Conservation (phyloP, 2,888 invertebrate genomes). For the Campaea margaritaria region DNA sequence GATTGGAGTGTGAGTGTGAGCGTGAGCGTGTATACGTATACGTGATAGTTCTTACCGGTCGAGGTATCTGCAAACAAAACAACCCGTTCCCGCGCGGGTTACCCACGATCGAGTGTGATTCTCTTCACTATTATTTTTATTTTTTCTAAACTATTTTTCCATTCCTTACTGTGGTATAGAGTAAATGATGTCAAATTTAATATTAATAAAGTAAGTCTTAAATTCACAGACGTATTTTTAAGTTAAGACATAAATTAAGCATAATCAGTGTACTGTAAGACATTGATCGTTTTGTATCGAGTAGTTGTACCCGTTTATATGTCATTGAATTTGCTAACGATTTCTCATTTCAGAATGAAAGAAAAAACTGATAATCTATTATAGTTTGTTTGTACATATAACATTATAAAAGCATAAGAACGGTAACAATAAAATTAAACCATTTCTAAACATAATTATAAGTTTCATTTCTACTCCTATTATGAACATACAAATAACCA, state of each 20-base stretch:
- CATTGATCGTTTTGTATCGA: constrained; percentile 69
- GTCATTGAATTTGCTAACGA: constrained; percentile 75
- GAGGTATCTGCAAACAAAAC: constrained; percentile 57
- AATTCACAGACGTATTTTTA: constrained; percentile 78
- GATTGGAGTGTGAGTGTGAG: constrained; percentile 58
- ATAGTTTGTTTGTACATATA: constrained; percentile 85
- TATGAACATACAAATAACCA: too few relatives aligned
- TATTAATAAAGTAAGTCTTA: constrained; percentile 67
- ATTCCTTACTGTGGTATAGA: constrained; percentile 84
- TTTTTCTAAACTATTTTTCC: constrained; percentile 75
- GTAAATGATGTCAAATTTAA: constrained; percentile 77
- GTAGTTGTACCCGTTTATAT: constrained; percentile 61
- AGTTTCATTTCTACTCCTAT: constrained; percentile 29
- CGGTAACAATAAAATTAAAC: constrained; percentile 82
- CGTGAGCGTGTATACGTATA: too few relatives aligned
- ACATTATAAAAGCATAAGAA: constrained; percentile 82
- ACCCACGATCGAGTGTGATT: constrained; percentile 67
- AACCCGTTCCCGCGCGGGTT: constrained; percentile 51
- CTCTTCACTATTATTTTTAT: constrained; percentile 63
- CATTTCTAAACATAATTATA: constrained; percentile 76
- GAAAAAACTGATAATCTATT: constrained; percentile 71
- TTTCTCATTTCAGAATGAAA: constrained; percentile 78
- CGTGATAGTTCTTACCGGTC: constrained; percentile 61
- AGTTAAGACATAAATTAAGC: constrained; percentile 78
- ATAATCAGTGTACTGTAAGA: constrained; percentile 76